phyloP scores from a whole-genome alignment of 2,888 invertebrate species.

The Nymphalis urticae region DNA sequence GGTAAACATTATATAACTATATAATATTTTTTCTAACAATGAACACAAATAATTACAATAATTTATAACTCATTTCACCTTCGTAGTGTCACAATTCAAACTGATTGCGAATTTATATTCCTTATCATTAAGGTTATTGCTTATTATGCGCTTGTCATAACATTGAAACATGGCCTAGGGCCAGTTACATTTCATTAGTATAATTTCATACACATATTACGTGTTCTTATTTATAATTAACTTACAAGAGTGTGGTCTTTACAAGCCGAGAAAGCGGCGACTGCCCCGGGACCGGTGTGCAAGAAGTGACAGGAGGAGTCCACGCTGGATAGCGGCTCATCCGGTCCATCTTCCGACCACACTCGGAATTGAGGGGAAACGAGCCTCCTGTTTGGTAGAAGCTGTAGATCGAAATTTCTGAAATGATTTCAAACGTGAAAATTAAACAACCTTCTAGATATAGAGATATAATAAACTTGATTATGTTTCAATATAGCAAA shows the following conservation, averaged over 20 bases:
- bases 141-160: background rate
- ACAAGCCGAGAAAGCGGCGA: slow-evolving; percentile 86
- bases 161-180: slow-evolving; percentile 22
- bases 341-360: slow-evolving; percentile 73
- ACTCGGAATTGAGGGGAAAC: slow-evolving; percentile 83
- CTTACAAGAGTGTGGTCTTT: slow-evolving; percentile 84
- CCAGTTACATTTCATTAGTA: slow-evolving; percentile 19
- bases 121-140: slow-evolving; percentile 8
- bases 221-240: slow-evolving; percentile 7
- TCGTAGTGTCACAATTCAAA: background rate
- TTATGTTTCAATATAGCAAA: too few relatives aligned
- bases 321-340: slow-evolving; percentile 61
- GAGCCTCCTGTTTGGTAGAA: slow-evolving; percentile 84
- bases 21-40: too few relatives aligned
- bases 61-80: background rate
- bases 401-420: slow-evolving; percentile 82
- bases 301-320: slow-evolving; percentile 84
- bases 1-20: too few relatives aligned
- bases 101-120: background rate
- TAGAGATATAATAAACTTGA: too few relatives aligned
- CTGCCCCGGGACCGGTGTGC: slow-evolving; percentile 79
- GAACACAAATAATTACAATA: too few relatives aligned
- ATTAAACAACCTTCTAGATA: too few relatives aligned
- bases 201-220: background rate
- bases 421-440: slow-evolving; percentile 31